Percentiles rank a stretch among this genome's conserved stretches.
Conservation (phyloP, 2,113 vertebrate genomes). For the Phainopepla nitens region DNA sequence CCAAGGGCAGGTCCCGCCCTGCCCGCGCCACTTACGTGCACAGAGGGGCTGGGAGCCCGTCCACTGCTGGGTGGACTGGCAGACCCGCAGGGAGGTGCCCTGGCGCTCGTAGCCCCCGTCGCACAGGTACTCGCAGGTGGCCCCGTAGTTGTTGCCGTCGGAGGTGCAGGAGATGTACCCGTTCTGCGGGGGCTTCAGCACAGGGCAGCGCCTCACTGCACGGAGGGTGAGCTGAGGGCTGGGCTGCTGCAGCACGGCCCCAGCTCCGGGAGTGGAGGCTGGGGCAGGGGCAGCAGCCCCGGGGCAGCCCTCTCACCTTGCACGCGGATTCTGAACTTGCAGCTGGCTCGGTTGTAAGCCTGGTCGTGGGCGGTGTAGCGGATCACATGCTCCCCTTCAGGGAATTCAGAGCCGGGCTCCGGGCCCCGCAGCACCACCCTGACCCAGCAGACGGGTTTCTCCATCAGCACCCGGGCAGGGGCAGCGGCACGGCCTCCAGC, state of each 20-base stretch:
- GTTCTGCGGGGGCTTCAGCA: slow-evolving; percentile 79
- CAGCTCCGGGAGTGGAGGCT: rapidly evolving
- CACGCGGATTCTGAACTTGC: slow-evolving; percentile 91
- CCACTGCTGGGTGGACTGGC: slow-evolving; percentile 87
- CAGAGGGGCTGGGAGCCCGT: slow-evolving; percentile 78
- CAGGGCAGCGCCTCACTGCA: slow-evolving; percentile 85
- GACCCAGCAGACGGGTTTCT: neutral
- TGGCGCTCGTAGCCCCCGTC: slow-evolving; percentile 85
- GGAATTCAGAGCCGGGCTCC: slow-evolving; percentile 82
- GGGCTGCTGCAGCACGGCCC: rapidly evolving
- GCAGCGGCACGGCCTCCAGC: neutral
- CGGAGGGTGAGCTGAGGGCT: neutral
- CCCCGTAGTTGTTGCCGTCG: slow-evolving; percentile 86
- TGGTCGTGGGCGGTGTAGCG: slow-evolving; percentile 89
- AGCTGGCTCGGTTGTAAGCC: slow-evolving; percentile 89
- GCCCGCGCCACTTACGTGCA: slow-evolving; percentile 67
- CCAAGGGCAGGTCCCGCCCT: neutral
- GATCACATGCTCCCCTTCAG: slow-evolving; percentile 84
- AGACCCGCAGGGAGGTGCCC: slow-evolving; percentile 78
- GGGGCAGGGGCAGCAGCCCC: neutral
- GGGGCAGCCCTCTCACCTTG: slow-evolving; percentile 73
- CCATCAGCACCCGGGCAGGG: rapidly evolving
- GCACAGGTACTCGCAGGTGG: slow-evolving; percentile 87
- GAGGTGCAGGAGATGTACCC: slow-evolving; percentile 88
- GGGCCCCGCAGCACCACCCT: slow-evolving; percentile 85